A percentile compares a stretch with the other conserved stretches of the same genome.
phyloP scores from a whole-genome alignment of 2,797 vertebrate genomes.

The Oryzias sinensis region DNA sequence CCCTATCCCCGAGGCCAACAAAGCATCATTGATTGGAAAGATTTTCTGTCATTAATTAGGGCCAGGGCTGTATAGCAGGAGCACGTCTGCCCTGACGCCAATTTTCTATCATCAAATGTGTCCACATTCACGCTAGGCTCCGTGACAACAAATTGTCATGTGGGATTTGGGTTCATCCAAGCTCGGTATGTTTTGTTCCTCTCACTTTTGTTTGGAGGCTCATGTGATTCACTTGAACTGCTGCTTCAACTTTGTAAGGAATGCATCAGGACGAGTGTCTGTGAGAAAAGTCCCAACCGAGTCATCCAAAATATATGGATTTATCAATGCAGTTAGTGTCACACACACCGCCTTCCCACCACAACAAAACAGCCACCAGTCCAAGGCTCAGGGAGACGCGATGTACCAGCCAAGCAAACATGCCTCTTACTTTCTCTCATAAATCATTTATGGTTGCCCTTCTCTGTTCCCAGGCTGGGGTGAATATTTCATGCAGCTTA shows the following conservation, averaged over 20 bases:
- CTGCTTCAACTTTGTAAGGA: no score
- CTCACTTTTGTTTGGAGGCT: no score
- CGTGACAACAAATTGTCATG: constrained; percentile 50
- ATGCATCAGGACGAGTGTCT: no score
- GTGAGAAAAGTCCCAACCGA: no score
- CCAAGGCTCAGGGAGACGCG: constrained; percentile 5
- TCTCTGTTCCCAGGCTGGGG: constrained; percentile 38
- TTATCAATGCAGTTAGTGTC: background rate
- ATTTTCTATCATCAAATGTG: constrained; percentile 15
- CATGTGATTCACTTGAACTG: no score
- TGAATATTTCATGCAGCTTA: constrained; percentile 74
- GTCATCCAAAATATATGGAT: no score
- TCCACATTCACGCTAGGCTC: constrained; percentile 34
- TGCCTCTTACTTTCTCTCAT: constrained; percentile 36
- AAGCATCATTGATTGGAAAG: constrained; percentile 39
- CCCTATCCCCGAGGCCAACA: constrained; percentile 7
- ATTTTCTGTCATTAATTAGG: constrained; percentile 46
- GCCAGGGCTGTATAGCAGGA: constrained; percentile 10
- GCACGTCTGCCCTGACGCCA: background rate
- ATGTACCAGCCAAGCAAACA: constrained; percentile 38
- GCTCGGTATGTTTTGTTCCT: constrained; percentile 12
- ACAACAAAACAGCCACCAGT: constrained; percentile 3
- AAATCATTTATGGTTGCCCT: constrained; percentile 63
- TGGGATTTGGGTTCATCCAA: constrained; percentile 46
- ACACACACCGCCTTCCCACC: constrained; percentile 1